These are phyloP conservation scores for Caenorhabditis auriculariae DNA, from an alignment of 2,888 invertebrate genomes.

Conservation along the genomic window DNA sequence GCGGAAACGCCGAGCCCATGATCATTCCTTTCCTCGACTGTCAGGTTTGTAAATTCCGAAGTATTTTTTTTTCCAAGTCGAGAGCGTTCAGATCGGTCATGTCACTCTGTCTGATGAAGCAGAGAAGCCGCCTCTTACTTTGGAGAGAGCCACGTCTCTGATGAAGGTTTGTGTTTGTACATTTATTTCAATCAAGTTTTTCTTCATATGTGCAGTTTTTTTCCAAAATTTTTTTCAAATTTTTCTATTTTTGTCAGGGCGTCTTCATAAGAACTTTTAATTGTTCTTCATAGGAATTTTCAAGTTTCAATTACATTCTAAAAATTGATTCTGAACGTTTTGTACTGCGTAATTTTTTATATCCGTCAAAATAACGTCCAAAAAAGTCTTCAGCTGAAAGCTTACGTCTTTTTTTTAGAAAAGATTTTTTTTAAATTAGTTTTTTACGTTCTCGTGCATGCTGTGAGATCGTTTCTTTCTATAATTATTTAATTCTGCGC, in stretches of 20 bases:
- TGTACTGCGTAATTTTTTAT: too few species aligned
- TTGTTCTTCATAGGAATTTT: neutral
- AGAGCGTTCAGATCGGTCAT: too few species aligned
- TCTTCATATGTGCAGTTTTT: neutral
- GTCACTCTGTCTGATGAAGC: constrained; percentile 75
- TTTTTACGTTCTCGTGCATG: too few species aligned
- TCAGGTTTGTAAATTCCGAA: constrained; percentile 71
- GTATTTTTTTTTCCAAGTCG: neutral
- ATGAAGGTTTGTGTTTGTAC: constrained; percentile 68
- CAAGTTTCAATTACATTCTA: too few species aligned
- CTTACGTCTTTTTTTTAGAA: too few species aligned
- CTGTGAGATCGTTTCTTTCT: too few species aligned
- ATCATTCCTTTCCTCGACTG: constrained; percentile 93
- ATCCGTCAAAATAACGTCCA: too few species aligned
- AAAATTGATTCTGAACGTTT: too few species aligned
- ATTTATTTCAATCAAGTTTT: neutral
- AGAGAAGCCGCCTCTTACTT: constrained; percentile 71
- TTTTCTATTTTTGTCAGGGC: neutral
- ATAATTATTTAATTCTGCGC: too few species aligned
- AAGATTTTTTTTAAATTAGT: too few species aligned
- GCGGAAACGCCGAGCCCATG: constrained; percentile 79
- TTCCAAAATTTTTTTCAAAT: neutral
- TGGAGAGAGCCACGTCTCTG: constrained; percentile 81
- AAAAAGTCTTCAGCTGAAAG: too few species aligned
- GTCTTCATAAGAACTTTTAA: neutral